Conservation (phyloP, 2,888 invertebrate genomes). For the Hirudinaria manillensis region DNA sequence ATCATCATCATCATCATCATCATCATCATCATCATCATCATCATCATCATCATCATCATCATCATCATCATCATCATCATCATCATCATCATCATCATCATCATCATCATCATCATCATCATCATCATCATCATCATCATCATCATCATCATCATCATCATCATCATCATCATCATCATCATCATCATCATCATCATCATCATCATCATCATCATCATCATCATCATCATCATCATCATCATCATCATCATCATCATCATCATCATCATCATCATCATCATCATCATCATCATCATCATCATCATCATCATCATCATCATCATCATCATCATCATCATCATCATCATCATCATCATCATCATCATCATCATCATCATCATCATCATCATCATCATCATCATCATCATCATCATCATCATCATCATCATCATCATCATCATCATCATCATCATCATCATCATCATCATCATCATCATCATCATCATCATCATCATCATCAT, state of each 20-base stretch:
- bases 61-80: neutral
- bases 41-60: neutral
- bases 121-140: neutral
- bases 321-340: neutral
- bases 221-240: neutral
- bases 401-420: neutral
- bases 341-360: slow-evolving; percentile 1
- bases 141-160: neutral
- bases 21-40: neutral
- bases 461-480: neutral
- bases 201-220: neutral
- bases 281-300: neutral
- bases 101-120: slow-evolving; percentile 7
- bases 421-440: neutral
- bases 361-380: neutral
- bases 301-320: slow-evolving; percentile 3
- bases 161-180: neutral
- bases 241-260: neutral
- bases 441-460: neutral
- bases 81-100: neutral
- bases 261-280: neutral
- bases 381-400: neutral
- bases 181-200: neutral
- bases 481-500: neutral
- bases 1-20: neutral